Conservation (phyloP, 2,797 vertebrate genomes). For the Artibeus jamaicensis region DNA sequence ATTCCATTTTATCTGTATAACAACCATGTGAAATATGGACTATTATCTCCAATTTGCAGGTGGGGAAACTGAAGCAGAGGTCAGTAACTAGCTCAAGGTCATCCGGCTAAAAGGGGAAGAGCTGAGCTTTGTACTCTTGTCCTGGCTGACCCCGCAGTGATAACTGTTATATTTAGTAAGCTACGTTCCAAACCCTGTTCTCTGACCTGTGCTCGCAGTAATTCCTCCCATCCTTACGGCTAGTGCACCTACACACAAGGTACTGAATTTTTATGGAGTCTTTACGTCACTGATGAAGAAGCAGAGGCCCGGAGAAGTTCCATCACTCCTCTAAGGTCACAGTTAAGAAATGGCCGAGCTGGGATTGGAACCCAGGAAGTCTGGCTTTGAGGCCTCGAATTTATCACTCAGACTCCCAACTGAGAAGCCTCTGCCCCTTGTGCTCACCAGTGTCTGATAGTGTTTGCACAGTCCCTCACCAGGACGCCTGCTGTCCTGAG, state of each 20-base stretch:
- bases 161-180: not conserved
- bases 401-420: not conserved
- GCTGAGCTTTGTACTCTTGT: not conserved
- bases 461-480: not conserved
- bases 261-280: not conserved
- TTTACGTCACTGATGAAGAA: not conserved
- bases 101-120: not conserved
- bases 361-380: not conserved
- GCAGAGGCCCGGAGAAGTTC: not conserved
- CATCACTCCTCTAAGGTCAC: not conserved
- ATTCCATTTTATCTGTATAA: not conserved
- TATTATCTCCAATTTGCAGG: not conserved
- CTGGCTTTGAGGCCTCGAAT: not conserved
- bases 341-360: not conserved
- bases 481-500: not conserved
- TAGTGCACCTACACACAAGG: not conserved
- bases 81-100: not conserved
- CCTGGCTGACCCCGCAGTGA: not conserved
- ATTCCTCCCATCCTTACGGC: not conserved
- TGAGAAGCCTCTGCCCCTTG: not conserved
- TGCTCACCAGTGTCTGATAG: not conserved
- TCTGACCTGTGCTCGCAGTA: fast-evolving
- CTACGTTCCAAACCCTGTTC: not conserved
- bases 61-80: not conserved
- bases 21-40: not conserved